A percentile compares a stretch with the other conserved stretches of the same genome.
Conservation (phyloP, 2,888 invertebrate genomes). For the Yponomeuta malinellus region DNA sequence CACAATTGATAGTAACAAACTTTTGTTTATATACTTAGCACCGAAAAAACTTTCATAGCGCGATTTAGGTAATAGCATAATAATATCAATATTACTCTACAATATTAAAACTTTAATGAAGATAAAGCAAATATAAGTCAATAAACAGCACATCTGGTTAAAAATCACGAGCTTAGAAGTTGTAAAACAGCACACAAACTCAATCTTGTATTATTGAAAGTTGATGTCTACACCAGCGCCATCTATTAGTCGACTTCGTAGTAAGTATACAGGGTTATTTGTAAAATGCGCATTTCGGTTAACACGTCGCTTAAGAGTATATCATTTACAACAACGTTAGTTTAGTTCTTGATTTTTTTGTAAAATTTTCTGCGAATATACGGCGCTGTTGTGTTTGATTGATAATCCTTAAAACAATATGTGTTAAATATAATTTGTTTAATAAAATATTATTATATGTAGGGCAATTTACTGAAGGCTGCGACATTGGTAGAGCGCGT, state of each 20-base stretch:
- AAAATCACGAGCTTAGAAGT: neutral
- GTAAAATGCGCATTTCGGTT: no score
- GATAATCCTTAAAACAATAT: no score
- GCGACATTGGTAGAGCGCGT: no score
- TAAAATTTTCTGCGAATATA: no score
- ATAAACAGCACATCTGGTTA: neutral
- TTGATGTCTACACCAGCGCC: constrained; percentile 24
- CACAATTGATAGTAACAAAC: constrained; percentile 64
- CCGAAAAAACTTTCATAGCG: constrained; percentile 25
- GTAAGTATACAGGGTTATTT: neutral
- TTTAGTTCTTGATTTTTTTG: no score
- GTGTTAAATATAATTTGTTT: no score
- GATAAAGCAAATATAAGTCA: neutral
- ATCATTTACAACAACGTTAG: neutral
- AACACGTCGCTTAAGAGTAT: no score
- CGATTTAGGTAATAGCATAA: constrained; percentile 19
- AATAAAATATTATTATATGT: no score
- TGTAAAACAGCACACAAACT: neutral
- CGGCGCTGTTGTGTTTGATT: no score
- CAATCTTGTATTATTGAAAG: neutral
- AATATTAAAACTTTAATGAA: neutral
- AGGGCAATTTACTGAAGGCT: no score
- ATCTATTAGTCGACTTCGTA: constrained; percentile 20
- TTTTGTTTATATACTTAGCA: constrained; percentile 27
- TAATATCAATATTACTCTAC: neutral